Percentiles rank a stretch among this genome's conserved stretches.
Conservation (phyloP, 2,888 invertebrate genomes). For the Rugalucina vietnamica region DNA sequence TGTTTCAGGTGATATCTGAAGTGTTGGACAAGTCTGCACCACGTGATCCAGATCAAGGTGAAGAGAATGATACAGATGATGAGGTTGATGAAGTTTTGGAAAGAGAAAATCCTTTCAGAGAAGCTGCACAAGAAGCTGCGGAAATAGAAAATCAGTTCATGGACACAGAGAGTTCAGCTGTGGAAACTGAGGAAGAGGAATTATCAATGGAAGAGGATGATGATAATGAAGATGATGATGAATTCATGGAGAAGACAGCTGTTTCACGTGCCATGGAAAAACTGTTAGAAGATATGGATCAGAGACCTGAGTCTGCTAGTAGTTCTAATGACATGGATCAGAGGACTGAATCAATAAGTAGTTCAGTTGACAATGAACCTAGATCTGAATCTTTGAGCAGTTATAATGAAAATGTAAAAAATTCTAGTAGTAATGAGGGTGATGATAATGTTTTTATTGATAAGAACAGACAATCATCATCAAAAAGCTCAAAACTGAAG, state of each 20-base stretch:
- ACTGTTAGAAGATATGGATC: conserved; percentile 73
- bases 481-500: conserved; percentile 65
- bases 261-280: conserved; percentile 74
- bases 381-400: not conserved
- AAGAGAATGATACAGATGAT: conserved; percentile 55
- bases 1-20: conserved; percentile 47
- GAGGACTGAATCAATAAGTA: not conserved
- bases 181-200: conserved; percentile 27
- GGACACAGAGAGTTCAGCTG: conserved; percentile 1
- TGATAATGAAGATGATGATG: conserved; percentile 48
- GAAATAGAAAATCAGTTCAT: conserved; percentile 40
- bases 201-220: conserved; percentile 30
- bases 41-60: not conserved
- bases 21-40: conserved; percentile 43
- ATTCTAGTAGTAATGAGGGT: conserved; percentile 29
- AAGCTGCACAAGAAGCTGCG: conserved; percentile 30
- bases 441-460: conserved; percentile 68
- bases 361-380: not conserved
- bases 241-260: conserved; percentile 68
- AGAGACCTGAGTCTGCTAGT: conserved; percentile 66
- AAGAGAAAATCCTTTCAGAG: conserved; percentile 5
- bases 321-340: conserved; percentile 44
- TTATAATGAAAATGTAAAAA: conserved; percentile 12
- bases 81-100: conserved; percentile 56
- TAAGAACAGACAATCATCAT: conserved; percentile 36